Percentiles rank a stretch among this genome's conserved stretches.
phyloP scores from a whole-genome alignment of 1,140 invertebrate species.

The Camponotus vicinus region DNA sequence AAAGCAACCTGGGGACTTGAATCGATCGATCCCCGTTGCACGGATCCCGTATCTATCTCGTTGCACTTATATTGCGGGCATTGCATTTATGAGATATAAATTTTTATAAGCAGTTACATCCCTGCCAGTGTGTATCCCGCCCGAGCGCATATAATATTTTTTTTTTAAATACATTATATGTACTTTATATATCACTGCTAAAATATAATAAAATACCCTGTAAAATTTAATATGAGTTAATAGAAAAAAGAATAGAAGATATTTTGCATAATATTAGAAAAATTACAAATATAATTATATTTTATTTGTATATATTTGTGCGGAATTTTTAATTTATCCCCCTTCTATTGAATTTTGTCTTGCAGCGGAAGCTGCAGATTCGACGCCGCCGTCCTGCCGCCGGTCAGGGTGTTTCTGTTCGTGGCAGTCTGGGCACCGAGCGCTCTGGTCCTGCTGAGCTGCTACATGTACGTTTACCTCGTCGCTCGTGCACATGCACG shows the following conservation, averaged over 20 bases:
- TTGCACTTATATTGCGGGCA: neutral
- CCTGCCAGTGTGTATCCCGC: neutral
- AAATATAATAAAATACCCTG: neutral
- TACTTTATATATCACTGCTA: neutral
- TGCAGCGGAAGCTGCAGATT: constrained; percentile 85
- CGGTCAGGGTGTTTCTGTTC: constrained; percentile 86
- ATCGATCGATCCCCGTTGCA: neutral
- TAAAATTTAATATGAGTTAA: neutral
- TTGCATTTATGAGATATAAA: constrained; percentile 23
- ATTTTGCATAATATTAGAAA: neutral
- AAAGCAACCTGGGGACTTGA: neutral
- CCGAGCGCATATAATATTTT: neutral
- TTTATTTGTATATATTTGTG: neutral
- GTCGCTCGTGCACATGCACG: constrained; percentile 89
- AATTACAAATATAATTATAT: neutral
- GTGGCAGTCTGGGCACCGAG: constrained; percentile 88
- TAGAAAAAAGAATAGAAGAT: neutral
- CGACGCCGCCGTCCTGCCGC: constrained; percentile 83
- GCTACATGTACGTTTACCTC: constrained; percentile 90
- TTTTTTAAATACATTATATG: neutral
- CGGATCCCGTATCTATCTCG: neutral
- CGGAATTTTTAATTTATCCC: neutral
- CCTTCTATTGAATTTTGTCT: constrained; percentile 66
- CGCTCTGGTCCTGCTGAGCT: constrained; percentile 87
- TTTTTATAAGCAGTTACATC: neutral